Evolutionary conservation across 2,113 vertebrate species (phyloP).

Genomic region (Prunella himalayana): DNA sequence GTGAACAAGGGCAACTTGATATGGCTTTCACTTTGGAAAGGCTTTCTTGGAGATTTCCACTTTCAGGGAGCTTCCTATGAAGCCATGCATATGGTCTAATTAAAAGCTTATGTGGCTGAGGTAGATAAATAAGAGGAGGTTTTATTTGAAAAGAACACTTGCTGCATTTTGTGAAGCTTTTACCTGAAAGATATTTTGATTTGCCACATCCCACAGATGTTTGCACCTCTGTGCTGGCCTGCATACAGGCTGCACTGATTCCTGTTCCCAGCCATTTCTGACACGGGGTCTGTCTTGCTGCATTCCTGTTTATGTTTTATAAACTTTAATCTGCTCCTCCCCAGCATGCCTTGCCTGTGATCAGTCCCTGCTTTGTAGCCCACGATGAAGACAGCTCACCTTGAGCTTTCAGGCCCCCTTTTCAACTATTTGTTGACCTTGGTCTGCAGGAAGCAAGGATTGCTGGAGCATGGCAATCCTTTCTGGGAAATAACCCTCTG

Average conservation of each 20-base stretch:
- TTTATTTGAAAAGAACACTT: not conserved
- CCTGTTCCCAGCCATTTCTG: not conserved
- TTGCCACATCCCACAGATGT: not conserved
- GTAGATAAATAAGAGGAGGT: not conserved
- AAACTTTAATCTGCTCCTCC: not conserved
- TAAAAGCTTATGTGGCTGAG: slow-evolving; percentile 35
- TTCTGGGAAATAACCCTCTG: not conserved
- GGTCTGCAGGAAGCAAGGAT: not conserved
- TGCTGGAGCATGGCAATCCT: not conserved
- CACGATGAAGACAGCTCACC: not conserved
- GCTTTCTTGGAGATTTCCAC: slow-evolving; percentile 12
- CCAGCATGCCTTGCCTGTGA: not conserved
- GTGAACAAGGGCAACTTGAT: not conserved
- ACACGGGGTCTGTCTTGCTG: not conserved
- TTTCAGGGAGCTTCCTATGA: not conserved
- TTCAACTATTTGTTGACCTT: not conserved
- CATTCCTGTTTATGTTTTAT: not conserved
- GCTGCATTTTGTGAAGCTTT: not conserved
- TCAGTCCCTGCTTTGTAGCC: not conserved
- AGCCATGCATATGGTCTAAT: not conserved
- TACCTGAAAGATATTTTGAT: not conserved
- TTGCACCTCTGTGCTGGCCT: not conserved
- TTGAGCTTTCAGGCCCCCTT: not conserved
- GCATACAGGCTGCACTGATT: not conserved
- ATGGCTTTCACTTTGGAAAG: slow-evolving; percentile 2